Conservation (phyloP, 2,888 invertebrate genomes). For the Papilio protenor region DNA sequence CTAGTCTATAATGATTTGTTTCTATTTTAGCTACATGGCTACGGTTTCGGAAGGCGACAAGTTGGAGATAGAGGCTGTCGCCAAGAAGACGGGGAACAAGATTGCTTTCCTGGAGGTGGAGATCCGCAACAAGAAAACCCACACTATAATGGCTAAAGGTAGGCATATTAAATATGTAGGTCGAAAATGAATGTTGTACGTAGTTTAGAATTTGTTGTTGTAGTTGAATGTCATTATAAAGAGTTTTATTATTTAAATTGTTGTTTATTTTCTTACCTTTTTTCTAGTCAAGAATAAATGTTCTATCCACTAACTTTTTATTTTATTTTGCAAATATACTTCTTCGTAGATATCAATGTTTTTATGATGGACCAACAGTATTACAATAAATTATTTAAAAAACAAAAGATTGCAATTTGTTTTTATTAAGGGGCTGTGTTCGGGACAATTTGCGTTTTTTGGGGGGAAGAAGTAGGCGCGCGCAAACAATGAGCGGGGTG, state of each 20-base stretch:
- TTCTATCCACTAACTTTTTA: not conserved
- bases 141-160: constrained; percentile 91
- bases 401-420: too few relatives aligned
- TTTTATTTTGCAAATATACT: not conserved
- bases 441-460: too few relatives aligned
- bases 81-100: constrained; percentile 89
- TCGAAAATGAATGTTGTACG: constrained; percentile 6
- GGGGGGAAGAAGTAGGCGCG: too few relatives aligned
- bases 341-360: not conserved
- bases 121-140: constrained; percentile 88
- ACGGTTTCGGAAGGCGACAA: constrained; percentile 91
- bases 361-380: too few relatives aligned
- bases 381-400: too few relatives aligned
- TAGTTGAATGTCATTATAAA: constrained; percentile 11
- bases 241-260: constrained; percentile 18
- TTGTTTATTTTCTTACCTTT: constrained; percentile 3
- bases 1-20: not conserved
- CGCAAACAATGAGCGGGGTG: too few relatives aligned
- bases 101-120: constrained; percentile 93
- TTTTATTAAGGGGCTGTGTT: too few relatives aligned
- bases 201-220: constrained; percentile 16
- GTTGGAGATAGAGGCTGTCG: constrained; percentile 90
- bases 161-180: constrained; percentile 91
- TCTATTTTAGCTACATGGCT: constrained; percentile 88
- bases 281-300: constrained; percentile 7